Percentiles rank a stretch among this genome's conserved stretches.
Evolutionary conservation across 1,140 invertebrate species (phyloP).

Genomic region (Gerris buenoi): DNA sequence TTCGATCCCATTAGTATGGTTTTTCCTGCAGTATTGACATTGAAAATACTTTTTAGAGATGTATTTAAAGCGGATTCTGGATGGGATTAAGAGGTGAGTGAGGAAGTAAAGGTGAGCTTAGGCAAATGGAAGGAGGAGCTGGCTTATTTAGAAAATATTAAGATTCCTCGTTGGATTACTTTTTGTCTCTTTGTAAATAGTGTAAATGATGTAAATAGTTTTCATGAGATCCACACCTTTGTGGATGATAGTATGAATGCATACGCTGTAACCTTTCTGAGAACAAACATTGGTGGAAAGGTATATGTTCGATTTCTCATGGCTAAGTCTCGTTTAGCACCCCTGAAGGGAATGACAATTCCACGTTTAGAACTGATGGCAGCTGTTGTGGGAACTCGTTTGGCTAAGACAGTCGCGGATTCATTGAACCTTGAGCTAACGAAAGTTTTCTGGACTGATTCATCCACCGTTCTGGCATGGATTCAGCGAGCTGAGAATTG

Average conservation of each 20-base stretch:
- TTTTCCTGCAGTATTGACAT: not conserved
- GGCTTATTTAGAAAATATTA: not conserved
- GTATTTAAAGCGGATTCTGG: not conserved
- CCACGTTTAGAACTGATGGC: slow-evolving; percentile 10
- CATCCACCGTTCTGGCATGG: slow-evolving; percentile 8
- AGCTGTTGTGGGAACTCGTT: slow-evolving; percentile 1
- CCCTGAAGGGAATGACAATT: not conserved
- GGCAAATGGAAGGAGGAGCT: not conserved
- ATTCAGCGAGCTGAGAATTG: too few species aligned
- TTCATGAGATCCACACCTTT: not conserved
- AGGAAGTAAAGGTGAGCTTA: slow-evolving; percentile 2
- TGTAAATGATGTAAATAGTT: too few species aligned
- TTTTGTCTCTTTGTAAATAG: not conserved
- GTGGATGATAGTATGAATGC: not conserved
- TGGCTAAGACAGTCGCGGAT: not conserved
- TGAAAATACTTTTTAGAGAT: slow-evolving; percentile 8
- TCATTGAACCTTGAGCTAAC: not conserved
- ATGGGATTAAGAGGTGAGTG: slow-evolving; percentile 5
- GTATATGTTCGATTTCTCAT: slow-evolving; percentile 5
- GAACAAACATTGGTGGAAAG: not conserved
- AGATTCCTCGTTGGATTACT: not conserved
- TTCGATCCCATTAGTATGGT: slow-evolving; percentile 9
- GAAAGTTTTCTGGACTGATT: slow-evolving; percentile 8
- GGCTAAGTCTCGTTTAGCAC: slow-evolving; percentile 7
- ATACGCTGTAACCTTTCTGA: slow-evolving; percentile 2